phyloP scores from a whole-genome alignment of 2,113 vertebrate species.

The cattle (Bos taurus) region DNA sequence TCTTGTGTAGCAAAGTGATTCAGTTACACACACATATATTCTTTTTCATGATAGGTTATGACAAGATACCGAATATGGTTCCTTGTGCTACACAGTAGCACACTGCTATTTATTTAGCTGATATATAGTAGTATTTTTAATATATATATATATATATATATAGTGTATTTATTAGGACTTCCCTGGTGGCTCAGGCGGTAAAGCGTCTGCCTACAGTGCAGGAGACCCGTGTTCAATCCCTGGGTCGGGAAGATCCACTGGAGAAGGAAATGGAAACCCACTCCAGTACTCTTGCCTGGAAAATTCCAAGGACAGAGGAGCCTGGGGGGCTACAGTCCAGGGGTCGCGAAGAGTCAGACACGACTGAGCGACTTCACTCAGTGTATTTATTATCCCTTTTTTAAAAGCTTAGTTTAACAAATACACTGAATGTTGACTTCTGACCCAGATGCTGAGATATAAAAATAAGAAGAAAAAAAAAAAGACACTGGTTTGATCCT shows the following conservation, averaged over 20 bases:
- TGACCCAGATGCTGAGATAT: background rate
- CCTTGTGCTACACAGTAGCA: background rate
- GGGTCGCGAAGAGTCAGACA: background rate
- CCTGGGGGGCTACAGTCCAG: background rate
- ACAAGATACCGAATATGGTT: background rate
- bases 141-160: background rate
- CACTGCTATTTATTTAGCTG: background rate
- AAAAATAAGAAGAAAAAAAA: background rate
- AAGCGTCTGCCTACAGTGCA: background rate
- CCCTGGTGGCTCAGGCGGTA: background rate
- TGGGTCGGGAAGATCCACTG: accelerated
- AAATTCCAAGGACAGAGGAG: background rate
- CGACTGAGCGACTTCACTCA: background rate
- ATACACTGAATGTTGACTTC: background rate
- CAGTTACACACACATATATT: background rate
- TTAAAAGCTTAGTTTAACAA: background rate
- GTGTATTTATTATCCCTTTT: background rate
- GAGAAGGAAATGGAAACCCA: background rate
- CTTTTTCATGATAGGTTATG: background rate
- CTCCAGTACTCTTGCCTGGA: background rate
- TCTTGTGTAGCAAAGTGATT: background rate
- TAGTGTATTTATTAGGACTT: background rate
- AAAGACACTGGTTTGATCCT: background rate
- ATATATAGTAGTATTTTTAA: accelerated
- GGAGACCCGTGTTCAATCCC: background rate